Evolutionary conservation across 2,888 invertebrate species (phyloP).

Genomic region (Polydrusus pterygomalis): DNA sequence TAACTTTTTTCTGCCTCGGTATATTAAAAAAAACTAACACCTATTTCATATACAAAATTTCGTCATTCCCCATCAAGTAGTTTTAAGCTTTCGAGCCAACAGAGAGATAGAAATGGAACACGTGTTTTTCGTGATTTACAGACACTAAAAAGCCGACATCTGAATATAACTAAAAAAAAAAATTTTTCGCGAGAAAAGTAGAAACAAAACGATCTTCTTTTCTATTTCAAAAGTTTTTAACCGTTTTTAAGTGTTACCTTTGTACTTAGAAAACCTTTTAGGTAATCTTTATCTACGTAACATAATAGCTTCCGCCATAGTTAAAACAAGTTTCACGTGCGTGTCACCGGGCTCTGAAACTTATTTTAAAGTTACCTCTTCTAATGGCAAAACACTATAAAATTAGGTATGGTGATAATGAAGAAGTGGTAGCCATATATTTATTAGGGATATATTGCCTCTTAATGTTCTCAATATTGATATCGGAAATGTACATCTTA

Average conservation of each 20-base stretch:
- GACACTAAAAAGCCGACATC: too few relatives aligned
- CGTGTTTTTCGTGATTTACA: too few relatives aligned
- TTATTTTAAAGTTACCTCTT: slow-evolving; percentile 27
- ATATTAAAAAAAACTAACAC: too few relatives aligned
- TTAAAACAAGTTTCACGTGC: slow-evolving; percentile 39
- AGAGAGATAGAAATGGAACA: too few relatives aligned
- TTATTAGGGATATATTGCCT: slow-evolving; percentile 13
- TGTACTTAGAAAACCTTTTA: slow-evolving; percentile 31
- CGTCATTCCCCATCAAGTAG: too few relatives aligned
- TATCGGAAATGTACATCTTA: neutral
- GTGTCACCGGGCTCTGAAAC: slow-evolving; percentile 33
- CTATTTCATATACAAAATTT: too few relatives aligned
- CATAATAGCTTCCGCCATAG: slow-evolving; percentile 41
- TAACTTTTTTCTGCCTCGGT: too few relatives aligned
- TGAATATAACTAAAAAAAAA: too few relatives aligned
- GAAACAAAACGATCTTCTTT: neutral
- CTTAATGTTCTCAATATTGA: slow-evolving; percentile 4
- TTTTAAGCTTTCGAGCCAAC: too few relatives aligned
- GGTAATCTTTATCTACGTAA: slow-evolving; percentile 33
- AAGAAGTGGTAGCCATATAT: slow-evolving; percentile 24
- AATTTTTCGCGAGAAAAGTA: neutral
- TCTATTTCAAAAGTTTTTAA: slow-evolving; percentile 20
- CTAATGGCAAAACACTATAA: slow-evolving; percentile 41
- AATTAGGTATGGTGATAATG: slow-evolving; percentile 22
- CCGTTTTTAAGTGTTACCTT: slow-evolving; percentile 32